Evolutionary conservation across 1,140 invertebrate species (phyloP).

Genomic region (Amphibalanus amphitrite): DNA sequence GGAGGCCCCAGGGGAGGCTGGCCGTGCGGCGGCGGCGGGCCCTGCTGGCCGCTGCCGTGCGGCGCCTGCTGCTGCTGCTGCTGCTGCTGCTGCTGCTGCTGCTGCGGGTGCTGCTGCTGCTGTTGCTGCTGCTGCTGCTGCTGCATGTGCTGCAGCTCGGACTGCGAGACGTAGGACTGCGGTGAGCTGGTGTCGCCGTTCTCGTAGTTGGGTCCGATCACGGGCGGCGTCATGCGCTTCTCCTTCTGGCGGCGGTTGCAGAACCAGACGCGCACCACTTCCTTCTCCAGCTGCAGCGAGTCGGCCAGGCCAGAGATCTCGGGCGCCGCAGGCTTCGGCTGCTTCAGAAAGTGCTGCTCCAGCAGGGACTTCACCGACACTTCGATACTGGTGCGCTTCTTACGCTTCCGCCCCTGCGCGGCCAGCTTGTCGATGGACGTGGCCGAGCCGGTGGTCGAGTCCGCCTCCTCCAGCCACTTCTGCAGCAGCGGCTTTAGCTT

Average conservation of each 20-base stretch:
- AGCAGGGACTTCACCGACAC: slow-evolving; percentile 95
- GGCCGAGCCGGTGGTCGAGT: slow-evolving; percentile 90
- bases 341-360: slow-evolving; percentile 96
- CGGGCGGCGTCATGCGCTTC: slow-evolving; percentile 91
- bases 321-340: slow-evolving; percentile 96
- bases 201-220: slow-evolving; percentile 19
- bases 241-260: slow-evolving; percentile 98
- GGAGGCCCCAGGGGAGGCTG: slow-evolving; percentile 16
- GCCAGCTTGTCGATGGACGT: slow-evolving; percentile 98
- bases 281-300: slow-evolving; percentile 86
- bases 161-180: slow-evolving; percentile 8
- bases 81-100: background rate
- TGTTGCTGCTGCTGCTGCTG: background rate
- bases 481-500: slow-evolving; percentile 95
- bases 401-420: slow-evolving; percentile 89
- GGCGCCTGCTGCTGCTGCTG: too few relatives aligned
- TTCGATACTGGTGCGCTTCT: slow-evolving; percentile 98
- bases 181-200: slow-evolving; percentile 10
- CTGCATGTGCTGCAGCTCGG: slow-evolving; percentile 5
- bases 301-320: slow-evolving; percentile 91
- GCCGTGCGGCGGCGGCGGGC: background rate
- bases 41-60: too few relatives aligned
- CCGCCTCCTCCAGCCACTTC: slow-evolving; percentile 99
- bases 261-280: slow-evolving; percentile 96
- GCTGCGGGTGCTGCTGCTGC: slow-evolving; percentile 20